Conservation (phyloP, 2,797 vertebrate species). For the Falco biarmicus region DNA sequence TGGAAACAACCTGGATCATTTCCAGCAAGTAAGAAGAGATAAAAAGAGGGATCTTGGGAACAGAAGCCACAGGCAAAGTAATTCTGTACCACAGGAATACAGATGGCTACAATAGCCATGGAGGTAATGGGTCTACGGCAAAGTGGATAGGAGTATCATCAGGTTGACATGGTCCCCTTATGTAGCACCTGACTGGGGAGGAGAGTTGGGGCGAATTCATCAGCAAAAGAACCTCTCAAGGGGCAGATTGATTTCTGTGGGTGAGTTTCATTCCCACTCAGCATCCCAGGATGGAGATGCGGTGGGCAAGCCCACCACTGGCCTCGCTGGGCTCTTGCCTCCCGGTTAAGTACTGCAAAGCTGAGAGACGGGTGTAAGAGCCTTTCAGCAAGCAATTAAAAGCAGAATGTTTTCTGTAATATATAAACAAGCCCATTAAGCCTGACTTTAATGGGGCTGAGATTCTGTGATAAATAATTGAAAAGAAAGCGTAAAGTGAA, state of each 20-base stretch:
- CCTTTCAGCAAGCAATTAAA: conserved; percentile 66
- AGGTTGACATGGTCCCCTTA: background rate
- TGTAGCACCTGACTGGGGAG: background rate
- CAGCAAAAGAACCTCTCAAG: background rate
- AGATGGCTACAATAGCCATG: background rate
- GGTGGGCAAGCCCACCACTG: background rate
- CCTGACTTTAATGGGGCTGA: conserved; percentile 64
- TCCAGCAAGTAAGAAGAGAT: background rate
- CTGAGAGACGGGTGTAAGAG: background rate
- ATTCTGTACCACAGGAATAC: background rate
- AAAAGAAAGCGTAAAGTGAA: conserved; percentile 65
- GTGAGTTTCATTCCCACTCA: background rate
- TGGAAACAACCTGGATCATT: background rate
- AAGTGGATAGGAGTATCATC: background rate
- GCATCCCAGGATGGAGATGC: background rate
- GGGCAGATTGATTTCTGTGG: background rate
- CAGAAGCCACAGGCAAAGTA: background rate
- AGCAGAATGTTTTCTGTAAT: conserved; percentile 65
- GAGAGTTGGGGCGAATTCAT: background rate
- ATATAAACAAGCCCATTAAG: conserved; percentile 68
- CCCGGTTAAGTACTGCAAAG: background rate
- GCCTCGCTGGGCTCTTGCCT: background rate
- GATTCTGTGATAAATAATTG: conserved; percentile 72
- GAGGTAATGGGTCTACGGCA: background rate
- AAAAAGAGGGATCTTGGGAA: background rate